phyloP scores from a whole-genome alignment of 1,140 invertebrate genomes.

The Odontomachus brunneus region DNA sequence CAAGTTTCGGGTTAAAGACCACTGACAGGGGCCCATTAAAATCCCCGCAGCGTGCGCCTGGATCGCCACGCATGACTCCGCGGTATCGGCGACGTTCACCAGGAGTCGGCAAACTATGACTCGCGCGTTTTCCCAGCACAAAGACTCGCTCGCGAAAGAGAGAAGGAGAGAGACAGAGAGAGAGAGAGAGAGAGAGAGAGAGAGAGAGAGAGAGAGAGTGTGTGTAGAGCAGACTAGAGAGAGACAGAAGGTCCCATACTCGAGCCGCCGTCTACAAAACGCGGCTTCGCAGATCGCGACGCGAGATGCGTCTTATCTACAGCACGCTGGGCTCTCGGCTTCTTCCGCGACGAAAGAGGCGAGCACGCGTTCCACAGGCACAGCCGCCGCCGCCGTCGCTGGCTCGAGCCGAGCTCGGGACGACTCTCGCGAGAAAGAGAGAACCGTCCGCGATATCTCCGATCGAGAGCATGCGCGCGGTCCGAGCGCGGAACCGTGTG shows the following conservation, averaged over 20 bases:
- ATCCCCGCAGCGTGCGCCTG: constrained; percentile 18
- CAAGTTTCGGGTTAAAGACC: constrained; percentile 51
- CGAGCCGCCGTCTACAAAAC: constrained; percentile 35
- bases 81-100: constrained; percentile 40
- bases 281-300: constrained; percentile 50
- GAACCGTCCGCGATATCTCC: constrained; percentile 59
- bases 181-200: not conserved
- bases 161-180: too few relatives aligned
- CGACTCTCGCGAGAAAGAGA: too few relatives aligned
- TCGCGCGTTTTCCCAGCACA: constrained; percentile 40
- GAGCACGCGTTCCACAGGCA: constrained; percentile 30
- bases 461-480: constrained; percentile 72
- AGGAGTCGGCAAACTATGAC: constrained; percentile 58
- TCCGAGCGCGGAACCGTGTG: too few relatives aligned
- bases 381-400: constrained; percentile 10
- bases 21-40: constrained; percentile 42
- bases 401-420: not conserved
- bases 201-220: too few relatives aligned
- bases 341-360: constrained; percentile 70
- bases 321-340: constrained; percentile 18
- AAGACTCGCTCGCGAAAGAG: constrained; percentile 25
- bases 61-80: constrained; percentile 50
- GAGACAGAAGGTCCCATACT: not conserved
- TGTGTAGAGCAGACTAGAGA: too few relatives aligned
- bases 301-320: constrained; percentile 59